Evolutionary conservation across 1,140 invertebrate genomes (phyloP), one percentile per base, ranked within the genome.

Genomic region (Adelges cooleyi): DNA sequence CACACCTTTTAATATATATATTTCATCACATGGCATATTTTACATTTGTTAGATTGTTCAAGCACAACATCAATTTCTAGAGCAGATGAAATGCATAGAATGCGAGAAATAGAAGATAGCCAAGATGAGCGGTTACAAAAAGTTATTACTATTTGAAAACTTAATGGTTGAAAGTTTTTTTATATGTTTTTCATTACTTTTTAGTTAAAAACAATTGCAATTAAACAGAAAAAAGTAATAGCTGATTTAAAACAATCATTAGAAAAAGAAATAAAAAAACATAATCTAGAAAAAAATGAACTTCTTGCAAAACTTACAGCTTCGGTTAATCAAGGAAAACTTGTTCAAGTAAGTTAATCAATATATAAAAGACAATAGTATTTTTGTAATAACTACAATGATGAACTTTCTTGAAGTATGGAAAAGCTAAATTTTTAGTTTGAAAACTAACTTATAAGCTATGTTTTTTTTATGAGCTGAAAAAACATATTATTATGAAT

Each of bases 201-300:
- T 25, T 77, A 81, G 73, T 71, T 80, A 9, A 80, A 78, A 68
- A 72, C 74, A 36, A 67, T 81, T 27, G 78, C 78, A 48, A 72
- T 81, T 15, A 81, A 80, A 71, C 68, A 77, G 56, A 81, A 81
- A 71, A 80, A 79, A 71, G 75, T 79, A 67, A 68, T 75, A 10
- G 70, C 73, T 33, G 78, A 80, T 51, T 65, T 73, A 10, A 77
- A 76, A 62, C 69, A 71, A 54, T 72, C 76, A 69, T 73, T 78
- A 65, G 69, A 71, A 25, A 56, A 33, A 38, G 68, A 71, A 59
- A 65, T 59, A 5, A 46, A 65, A n/a, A 67, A 70, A 22, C 66
- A 69, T 25, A 67, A 62, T 36, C 38, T 38, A 36, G 71, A 74
- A 65, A 69, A 66, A 65, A 53, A 25, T 22, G 70, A 72, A 49